Conservation (phyloP, 2,797 vertebrate genomes). For the Lepus townsendii region DNA sequence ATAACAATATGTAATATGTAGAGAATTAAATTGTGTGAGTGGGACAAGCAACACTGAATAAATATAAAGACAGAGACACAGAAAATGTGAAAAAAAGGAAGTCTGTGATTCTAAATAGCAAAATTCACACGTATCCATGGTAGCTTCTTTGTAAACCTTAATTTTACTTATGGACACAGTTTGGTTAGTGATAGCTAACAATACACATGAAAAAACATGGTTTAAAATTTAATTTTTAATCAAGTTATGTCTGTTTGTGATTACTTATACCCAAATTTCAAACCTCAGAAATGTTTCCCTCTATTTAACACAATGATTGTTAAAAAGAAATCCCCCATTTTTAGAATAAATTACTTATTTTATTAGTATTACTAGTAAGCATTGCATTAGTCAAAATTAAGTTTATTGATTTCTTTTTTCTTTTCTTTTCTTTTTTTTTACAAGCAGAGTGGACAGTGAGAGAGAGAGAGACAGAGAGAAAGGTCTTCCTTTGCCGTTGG, state of each 20-base stretch:
- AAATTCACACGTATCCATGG: neutral
- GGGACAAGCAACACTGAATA: conserved; percentile 3
- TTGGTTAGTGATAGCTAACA: neutral
- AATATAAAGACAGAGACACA: neutral
- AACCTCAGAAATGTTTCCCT: neutral
- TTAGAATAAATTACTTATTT: conserved; percentile 19
- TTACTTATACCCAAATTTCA: conserved; percentile 3
- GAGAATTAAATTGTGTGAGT: neutral
- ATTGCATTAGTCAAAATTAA: neutral
- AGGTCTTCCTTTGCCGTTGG: too few relatives aligned
- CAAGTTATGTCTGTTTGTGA: neutral
- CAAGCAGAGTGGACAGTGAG: too few relatives aligned
- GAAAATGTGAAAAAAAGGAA: neutral
- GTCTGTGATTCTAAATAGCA: neutral
- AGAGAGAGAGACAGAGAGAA: too few relatives aligned
- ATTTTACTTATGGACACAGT: neutral
- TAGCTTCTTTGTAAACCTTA: neutral
- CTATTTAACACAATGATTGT: neutral
- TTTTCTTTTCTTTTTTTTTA: too few relatives aligned
- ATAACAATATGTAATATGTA: neutral
- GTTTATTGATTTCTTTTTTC: neutral
- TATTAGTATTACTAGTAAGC: neutral
- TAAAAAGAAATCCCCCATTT: neutral
- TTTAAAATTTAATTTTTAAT: conserved; percentile 52
- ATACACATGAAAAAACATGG: neutral